Evolutionary conservation across 2,113 vertebrate genomes (phyloP), one percentile per base, ranked within the genome.

Genomic region (Hippocampus guttulatus): DNA sequence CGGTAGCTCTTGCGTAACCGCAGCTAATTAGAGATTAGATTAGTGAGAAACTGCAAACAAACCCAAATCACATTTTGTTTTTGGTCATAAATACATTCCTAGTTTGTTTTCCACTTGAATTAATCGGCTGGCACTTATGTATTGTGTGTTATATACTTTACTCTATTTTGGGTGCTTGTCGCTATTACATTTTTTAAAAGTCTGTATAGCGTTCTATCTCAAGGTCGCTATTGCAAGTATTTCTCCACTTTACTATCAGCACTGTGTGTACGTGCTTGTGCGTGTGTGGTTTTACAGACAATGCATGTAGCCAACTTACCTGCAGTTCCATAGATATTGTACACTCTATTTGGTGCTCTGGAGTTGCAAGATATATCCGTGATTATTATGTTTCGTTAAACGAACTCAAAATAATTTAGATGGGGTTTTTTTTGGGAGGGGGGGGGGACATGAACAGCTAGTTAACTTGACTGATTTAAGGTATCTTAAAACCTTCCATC

Each of bases 1-100:
- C 16, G 80, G 78, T 72, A 74, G 52, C 74, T 78, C 82, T 89
- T 91, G 84, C 82, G 75, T 80, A 90, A 89, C 68, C 54, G 65
- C 79, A 69, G 79, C 81, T 87, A 88, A 89, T 87, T 43, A 8
- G 38, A 64, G 63, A 43, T 43, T 23, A 64, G 81, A 89, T 84
- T 84, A 79, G 73, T 83, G 73, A 30, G 41, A 40, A 30, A 41
- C 52, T 79, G 30, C 76, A 83, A 85, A 85, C 82, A 79, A 72
- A 15, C 52, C 69, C 23, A 55, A 68, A 66, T 52, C 2, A 41
- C 16, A 16, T 30, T 67, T 54, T 38, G 33, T 7, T 11, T 7
- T 43, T 11, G 41, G 14, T 52, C 47, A 51, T 51, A 51, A 51
- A 51, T 51, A 23, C 18, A 61, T 18, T 54, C 62, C 20, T 2